Evolutionary conservation across 2,888 invertebrate genomes (phyloP), one percentile per base, ranked within the genome.

Genomic region (Parochlus steinenii): DNA sequence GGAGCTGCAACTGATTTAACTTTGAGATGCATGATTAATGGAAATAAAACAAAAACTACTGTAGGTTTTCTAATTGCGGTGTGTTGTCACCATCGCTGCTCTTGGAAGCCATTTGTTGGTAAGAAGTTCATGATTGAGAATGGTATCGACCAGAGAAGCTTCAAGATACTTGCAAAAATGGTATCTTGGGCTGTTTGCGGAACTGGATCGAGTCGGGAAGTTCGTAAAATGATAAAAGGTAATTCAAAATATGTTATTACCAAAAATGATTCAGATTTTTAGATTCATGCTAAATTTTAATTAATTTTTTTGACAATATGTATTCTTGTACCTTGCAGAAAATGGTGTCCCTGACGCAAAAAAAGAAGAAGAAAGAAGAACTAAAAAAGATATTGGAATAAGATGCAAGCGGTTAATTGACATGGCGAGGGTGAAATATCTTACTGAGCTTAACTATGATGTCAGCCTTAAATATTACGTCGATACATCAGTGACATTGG

Each of bases 111-210:
- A 1, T 85, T 79, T 55, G 68, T 75, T 3, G 81, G 79, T 1
- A 71, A 71, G 46, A 45, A 62, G 3, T 76, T 71, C 50, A 63
- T 80, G 27, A 45, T 56, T 42, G 56, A 63, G 28, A 54, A 69
- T 40, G 67, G 67, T 3, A 62, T 83, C 20, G 56, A 52, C 1
- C 56, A 57, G 1, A 62, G 65, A 2, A 76, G 87, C 36, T 77
- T 89, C 53, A 65, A 72, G 43, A 63, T 82, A 17, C 69, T 90
- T 49, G 71, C 77, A 39, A 77, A 82, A 42, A 67, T 90, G 48
- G 81, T 80, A 6, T 82, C 87, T 49, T 90, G 90, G 90, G 86
- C 85, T 1, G 83, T 85, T 2, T 86, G 87, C 58, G 82, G 85
- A 5, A 60, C 59, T 2, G 76, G 76, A 0, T 62, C 66, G 41